Evolutionary conservation across 92 coral and sea anemone species (phyloP).

Genomic region (Paramuricea clavata): DNA sequence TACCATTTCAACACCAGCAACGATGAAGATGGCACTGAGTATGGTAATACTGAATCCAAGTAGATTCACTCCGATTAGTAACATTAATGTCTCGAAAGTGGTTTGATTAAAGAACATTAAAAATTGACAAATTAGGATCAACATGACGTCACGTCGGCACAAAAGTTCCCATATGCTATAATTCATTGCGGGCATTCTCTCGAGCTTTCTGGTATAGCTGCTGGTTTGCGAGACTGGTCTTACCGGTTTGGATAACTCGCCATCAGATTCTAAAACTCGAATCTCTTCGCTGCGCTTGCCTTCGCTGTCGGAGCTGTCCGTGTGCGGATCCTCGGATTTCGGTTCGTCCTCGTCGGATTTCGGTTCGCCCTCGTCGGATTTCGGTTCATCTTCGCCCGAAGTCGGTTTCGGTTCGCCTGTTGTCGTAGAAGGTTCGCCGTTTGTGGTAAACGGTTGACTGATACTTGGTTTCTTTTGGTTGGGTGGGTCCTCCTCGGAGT

Average conservation of each 20-base stretch:
- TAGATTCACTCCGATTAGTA: conserved; percentile 27
- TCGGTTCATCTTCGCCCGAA: conserved; percentile 1
- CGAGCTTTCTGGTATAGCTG: neutral
- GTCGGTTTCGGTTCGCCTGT: neutral
- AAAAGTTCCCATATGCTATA: conserved; percentile 7
- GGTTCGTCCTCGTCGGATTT: conserved; percentile 4
- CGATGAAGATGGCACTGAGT: conserved; percentile 18
- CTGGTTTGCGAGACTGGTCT: neutral
- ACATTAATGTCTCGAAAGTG: conserved; percentile 26
- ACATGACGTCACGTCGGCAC: conserved; percentile 31
- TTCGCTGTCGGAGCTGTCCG: conserved; percentile 14
- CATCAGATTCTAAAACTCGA: neutral
- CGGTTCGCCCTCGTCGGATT: conserved; percentile 4
- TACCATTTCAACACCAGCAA: conserved; percentile 46
- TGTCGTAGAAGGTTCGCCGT: neutral
- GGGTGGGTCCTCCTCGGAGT: neutral
- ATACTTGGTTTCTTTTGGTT: neutral
- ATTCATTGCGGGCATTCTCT: neutral
- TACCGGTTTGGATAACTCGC: conserved; percentile 1
- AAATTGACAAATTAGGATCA: conserved; percentile 31
- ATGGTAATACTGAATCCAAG: conserved; percentile 26
- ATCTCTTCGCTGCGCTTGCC: neutral
- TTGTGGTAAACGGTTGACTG: neutral
- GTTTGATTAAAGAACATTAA: conserved; percentile 48
- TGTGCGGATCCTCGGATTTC: neutral